These are phyloP conservation scores for Ceratothoa steindachneri DNA, from an alignment of 2,888 invertebrate genomes.

Conservation along the genomic window DNA sequence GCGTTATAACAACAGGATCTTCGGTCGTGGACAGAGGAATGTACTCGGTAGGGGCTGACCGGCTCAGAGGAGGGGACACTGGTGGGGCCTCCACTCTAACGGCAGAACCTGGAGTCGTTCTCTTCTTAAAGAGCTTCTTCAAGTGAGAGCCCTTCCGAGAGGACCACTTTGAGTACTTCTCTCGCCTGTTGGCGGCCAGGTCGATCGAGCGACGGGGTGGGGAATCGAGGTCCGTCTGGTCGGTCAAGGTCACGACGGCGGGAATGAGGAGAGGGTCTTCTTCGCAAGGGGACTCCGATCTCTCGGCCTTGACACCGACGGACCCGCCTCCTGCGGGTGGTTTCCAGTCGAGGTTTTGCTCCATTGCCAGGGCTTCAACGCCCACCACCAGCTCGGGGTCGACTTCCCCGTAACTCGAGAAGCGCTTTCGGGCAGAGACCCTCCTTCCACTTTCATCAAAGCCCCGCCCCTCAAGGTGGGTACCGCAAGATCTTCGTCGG, in stretches of 20 bases:
- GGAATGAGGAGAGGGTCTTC: background rate
- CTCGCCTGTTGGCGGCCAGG: background rate
- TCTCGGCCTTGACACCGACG: background rate
- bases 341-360: background rate
- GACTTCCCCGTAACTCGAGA: background rate
- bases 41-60: background rate
- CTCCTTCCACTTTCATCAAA: background rate
- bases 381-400: background rate
- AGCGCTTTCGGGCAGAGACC: background rate
- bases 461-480: background rate
- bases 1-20: background rate
- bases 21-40: background rate
- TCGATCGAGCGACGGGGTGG: background rate
- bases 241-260: background rate
- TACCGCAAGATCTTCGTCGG: no score
- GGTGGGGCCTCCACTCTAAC: background rate
- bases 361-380: background rate
- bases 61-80: no score
- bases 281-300: background rate
- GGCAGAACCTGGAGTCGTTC: constrained; percentile 12
- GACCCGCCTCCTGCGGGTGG: background rate
- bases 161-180: background rate
- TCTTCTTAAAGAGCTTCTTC: background rate
- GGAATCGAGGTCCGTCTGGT: background rate
- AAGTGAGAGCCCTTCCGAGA: background rate